phyloP scores from a whole-genome alignment of 2,888 invertebrate species.

The Lomographa bimaculata region DNA sequence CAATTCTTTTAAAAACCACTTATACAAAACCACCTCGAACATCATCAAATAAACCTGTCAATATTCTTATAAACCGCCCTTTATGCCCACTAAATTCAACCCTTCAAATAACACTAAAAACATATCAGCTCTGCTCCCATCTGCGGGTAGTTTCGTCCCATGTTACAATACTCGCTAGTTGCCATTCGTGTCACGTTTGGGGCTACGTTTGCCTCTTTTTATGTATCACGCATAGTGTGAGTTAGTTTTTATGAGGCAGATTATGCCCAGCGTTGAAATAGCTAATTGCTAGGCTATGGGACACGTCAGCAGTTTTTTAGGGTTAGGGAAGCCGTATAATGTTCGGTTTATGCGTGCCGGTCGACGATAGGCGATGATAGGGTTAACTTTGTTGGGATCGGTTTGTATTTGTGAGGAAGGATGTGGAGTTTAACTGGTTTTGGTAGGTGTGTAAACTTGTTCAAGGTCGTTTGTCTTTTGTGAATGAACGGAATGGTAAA shows the following conservation, averaged over 20 bases:
- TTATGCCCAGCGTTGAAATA: constrained; percentile 35
- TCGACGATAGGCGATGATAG: constrained; percentile 14
- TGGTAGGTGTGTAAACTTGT: no score
- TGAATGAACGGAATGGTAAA: no score
- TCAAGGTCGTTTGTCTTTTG: no score
- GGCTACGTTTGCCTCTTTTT: constrained; percentile 32
- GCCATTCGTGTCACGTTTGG: constrained; percentile 33
- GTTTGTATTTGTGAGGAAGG: no score
- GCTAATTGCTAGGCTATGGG: constrained; percentile 37
- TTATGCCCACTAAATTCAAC: constrained; percentile 20
- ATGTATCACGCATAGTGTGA: constrained; percentile 36
- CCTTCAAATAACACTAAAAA: constrained; percentile 32
- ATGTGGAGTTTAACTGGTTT: no score
- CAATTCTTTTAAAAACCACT: no score
- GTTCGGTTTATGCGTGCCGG: constrained; percentile 17
- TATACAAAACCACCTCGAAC: no score
- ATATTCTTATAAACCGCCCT: constrained; percentile 17
- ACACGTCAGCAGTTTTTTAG: constrained; percentile 34
- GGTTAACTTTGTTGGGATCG: constrained; percentile 16
- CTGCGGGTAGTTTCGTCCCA: constrained; percentile 37
- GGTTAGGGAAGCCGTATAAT: constrained; percentile 18
- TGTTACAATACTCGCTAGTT: constrained; percentile 14
- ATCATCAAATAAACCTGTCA: constrained; percentile 14
- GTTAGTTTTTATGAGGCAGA: constrained; percentile 43
- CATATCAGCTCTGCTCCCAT: constrained; percentile 42